Conservation (phyloP, 2,888 invertebrate genomes). For the Elysia crispata region DNA sequence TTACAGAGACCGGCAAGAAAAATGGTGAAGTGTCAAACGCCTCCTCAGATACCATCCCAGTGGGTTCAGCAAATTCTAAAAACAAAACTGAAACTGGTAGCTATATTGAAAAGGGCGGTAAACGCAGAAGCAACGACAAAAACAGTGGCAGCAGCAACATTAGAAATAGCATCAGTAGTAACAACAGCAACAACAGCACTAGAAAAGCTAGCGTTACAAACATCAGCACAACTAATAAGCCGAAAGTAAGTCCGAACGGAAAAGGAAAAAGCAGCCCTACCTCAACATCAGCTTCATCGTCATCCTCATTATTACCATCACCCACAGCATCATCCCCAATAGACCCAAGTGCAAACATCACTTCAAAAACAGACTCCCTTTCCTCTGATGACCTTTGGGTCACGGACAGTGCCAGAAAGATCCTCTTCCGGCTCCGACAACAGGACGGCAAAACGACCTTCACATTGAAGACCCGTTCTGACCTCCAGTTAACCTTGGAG, state of each 20-base stretch:
- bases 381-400: slow-evolving; percentile 36
- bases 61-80: neutral
- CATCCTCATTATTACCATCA: slow-evolving; percentile 5
- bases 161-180: neutral
- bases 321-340: slow-evolving; percentile 45
- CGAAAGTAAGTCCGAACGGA: neutral
- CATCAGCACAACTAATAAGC: no score
- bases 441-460: slow-evolving; percentile 44
- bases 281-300: neutral
- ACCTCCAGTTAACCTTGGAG: slow-evolving; percentile 35
- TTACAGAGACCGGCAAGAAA: no score
- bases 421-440: slow-evolving; percentile 42
- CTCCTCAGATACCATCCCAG: no score
- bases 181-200: neutral
- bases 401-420: slow-evolving; percentile 50
- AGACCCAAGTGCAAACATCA: neutral
- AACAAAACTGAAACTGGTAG: neutral
- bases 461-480: slow-evolving; percentile 47
- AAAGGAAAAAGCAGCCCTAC: neutral
- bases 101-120: neutral
- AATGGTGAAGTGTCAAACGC: no score
- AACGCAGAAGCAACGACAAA: neutral
- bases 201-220: neutral
- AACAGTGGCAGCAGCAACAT: neutral
- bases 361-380: neutral